Evolutionary conservation across 2,888 invertebrate genomes (phyloP).

Genomic region (Leptinotarsa tumamoca): DNA sequence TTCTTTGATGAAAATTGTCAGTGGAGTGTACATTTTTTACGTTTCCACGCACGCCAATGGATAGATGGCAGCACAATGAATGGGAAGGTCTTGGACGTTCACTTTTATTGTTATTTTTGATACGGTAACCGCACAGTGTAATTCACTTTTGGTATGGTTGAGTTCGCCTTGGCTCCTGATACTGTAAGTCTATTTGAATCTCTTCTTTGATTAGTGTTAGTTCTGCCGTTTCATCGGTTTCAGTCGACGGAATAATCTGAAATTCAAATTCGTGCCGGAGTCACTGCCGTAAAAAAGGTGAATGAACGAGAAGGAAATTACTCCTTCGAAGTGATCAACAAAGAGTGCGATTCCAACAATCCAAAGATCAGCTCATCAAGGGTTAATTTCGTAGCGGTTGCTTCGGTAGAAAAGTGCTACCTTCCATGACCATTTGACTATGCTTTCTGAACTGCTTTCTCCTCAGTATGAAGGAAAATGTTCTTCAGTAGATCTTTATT

Average conservation of each 20-base stretch:
- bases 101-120: slow-evolving; percentile 59
- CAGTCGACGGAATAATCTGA: slow-evolving; percentile 26
- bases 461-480: too few relatives aligned
- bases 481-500: too few relatives aligned
- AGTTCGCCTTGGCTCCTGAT: slow-evolving; percentile 49
- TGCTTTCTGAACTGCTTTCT: too few relatives aligned
- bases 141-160: slow-evolving; percentile 48
- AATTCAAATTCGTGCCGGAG: slow-evolving; percentile 33
- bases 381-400: too few relatives aligned
- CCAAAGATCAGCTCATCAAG: neutral
- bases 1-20: too few relatives aligned
- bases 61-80: slow-evolving; percentile 56
- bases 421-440: too few relatives aligned
- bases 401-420: too few relatives aligned
- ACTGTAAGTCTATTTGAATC: slow-evolving; percentile 49
- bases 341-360: neutral
- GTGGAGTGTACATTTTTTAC: neutral
- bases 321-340: neutral
- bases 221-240: slow-evolving; percentile 20
- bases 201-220: slow-evolving; percentile 14
- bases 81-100: slow-evolving; percentile 55
- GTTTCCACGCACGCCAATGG: slow-evolving; percentile 31
- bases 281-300: slow-evolving; percentile 11
- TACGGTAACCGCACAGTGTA: slow-evolving; percentile 54
- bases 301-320: neutral